phyloP scores from a whole-genome alignment of 2,888 invertebrate species.

The Philopedon plagiatum region DNA sequence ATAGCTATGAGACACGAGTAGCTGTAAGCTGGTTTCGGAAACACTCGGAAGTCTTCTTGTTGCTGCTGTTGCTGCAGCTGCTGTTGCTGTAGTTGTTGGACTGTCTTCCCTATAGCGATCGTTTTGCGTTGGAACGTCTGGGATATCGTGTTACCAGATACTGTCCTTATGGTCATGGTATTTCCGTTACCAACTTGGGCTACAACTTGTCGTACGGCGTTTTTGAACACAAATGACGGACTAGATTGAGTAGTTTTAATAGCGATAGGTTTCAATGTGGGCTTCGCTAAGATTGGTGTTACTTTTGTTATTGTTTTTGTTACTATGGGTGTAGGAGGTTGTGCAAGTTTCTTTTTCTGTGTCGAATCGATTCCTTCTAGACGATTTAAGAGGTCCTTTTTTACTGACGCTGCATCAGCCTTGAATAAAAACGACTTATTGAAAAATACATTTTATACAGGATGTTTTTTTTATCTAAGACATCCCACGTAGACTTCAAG shows the following conservation, averaged over 20 bases:
- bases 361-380: constrained; percentile 66
- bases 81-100: constrained; percentile 48
- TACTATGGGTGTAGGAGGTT: constrained; percentile 53
- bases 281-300: constrained; percentile 65
- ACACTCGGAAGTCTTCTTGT: constrained; percentile 75
- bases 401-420: constrained; percentile 71
- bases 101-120: constrained; percentile 37
- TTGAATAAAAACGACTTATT: constrained; percentile 31
- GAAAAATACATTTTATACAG: too few relatives aligned
- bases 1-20: constrained; percentile 98
- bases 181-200: constrained; percentile 60
- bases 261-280: constrained; percentile 62
- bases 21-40: constrained; percentile 97
- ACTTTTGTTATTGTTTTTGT: constrained; percentile 65
- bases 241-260: constrained; percentile 53
- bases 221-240: constrained; percentile 51
- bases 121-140: constrained; percentile 41
- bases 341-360: constrained; percentile 27
- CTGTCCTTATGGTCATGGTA: constrained; percentile 57
- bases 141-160: constrained; percentile 51
- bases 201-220: constrained; percentile 57
- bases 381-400: constrained; percentile 77
- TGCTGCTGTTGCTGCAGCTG: too few relatives aligned
- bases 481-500: too few relatives aligned
- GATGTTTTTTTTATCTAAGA: too few relatives aligned